Evolutionary conservation across 2,888 invertebrate genomes (phyloP).

Genomic region (Drosophila cognata): DNA sequence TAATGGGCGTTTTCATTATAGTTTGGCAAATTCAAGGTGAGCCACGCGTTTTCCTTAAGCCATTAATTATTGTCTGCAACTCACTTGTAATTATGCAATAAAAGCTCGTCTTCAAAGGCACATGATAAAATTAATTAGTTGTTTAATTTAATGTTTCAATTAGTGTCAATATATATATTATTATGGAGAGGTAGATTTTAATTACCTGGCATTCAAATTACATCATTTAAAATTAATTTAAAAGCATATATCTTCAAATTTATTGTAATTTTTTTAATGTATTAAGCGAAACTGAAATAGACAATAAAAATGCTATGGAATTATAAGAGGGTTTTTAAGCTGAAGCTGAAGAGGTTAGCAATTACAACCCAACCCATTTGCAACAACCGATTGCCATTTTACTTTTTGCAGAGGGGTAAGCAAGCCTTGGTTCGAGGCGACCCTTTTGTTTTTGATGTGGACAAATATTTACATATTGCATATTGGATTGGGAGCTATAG

Average conservation of each 20-base stretch:
- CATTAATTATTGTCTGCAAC: conserved; percentile 18
- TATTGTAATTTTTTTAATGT: background rate
- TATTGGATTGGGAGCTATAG: conserved; percentile 20
- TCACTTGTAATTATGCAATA: background rate
- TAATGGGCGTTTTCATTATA: conserved; percentile 3
- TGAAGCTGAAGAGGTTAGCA: background rate
- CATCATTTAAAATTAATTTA: background rate
- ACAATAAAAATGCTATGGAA: background rate
- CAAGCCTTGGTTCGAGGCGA: background rate
- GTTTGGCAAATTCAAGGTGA: background rate
- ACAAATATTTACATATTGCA: conserved; percentile 49
- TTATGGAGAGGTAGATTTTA: background rate
- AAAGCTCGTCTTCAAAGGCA: background rate
- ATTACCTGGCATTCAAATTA: background rate
- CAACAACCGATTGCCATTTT: background rate
- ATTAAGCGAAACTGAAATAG: background rate
- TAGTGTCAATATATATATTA: background rate
- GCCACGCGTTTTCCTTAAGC: conserved; percentile 14
- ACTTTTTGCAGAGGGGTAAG: background rate
- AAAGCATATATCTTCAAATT: background rate
- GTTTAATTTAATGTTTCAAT: background rate
- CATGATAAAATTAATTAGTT: background rate
- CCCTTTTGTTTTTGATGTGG: conserved; percentile 24
- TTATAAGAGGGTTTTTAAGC: background rate
- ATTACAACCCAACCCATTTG: background rate